Conservation (phyloP, 2,888 invertebrate genomes). For the Parasteatoda lunata region DNA sequence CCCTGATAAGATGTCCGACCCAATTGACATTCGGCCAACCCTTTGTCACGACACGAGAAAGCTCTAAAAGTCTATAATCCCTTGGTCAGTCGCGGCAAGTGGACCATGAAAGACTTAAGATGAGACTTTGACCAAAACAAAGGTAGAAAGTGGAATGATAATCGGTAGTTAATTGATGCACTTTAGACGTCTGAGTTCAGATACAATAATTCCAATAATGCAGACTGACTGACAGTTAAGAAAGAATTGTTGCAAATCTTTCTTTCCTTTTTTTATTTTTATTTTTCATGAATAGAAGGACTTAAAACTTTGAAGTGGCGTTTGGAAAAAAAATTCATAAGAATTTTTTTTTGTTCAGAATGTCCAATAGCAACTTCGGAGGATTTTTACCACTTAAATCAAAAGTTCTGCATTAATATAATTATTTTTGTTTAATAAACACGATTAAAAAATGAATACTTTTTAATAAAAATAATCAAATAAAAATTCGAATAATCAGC, state of each 20-base stretch:
- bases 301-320: not conserved
- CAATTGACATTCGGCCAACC: not conserved
- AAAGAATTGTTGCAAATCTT: not conserved
- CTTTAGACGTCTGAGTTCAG: not conserved
- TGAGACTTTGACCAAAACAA: not conserved
- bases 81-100: not conserved
- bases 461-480: no score
- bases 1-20: not conserved
- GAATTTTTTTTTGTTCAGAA: no score
- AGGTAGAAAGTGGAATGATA: not conserved
- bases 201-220: not conserved
- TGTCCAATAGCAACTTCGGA: no score
- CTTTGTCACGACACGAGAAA: not conserved
- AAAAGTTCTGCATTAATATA: no score
- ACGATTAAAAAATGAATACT: no score
- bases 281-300: not conserved
- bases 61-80: not conserved
- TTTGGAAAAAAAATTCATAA: no score
- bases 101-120: not conserved
- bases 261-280: not conserved
- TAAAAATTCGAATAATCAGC: no score
- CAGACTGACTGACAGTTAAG: not conserved
- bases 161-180: not conserved
- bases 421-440: no score
- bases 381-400: no score